Evolutionary conservation across 1,140 invertebrate species (phyloP).

Genomic region (Trissolcus basalis): DNA sequence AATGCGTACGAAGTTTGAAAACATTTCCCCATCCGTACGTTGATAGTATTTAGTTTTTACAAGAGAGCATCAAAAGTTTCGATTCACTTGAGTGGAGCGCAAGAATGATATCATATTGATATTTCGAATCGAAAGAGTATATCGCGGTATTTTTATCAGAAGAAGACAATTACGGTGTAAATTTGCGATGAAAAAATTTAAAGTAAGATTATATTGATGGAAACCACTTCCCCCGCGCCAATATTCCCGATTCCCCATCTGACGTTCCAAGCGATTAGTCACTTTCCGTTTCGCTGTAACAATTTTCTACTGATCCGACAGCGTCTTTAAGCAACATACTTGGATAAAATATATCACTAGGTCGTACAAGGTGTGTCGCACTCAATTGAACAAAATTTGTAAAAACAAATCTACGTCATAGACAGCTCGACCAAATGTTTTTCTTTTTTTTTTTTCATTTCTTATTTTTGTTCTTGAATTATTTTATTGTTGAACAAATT

Average conservation of each 20-base stretch:
- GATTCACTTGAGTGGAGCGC: constrained; percentile 45
- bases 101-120: constrained; percentile 54
- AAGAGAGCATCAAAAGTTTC: constrained; percentile 16
- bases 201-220: constrained; percentile 20
- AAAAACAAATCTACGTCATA: constrained; percentile 27
- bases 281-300: constrained; percentile 26
- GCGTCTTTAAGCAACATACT: constrained; percentile 17
- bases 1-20: constrained; percentile 35
- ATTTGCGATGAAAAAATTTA: constrained; percentile 37
- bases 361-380: constrained; percentile 42
- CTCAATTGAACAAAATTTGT: constrained; percentile 52
- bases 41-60: constrained; percentile 45
- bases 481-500: neutral
- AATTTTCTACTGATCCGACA: constrained; percentile 38
- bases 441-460: neutral
- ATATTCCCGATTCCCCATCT: neutral
- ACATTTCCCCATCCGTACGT: constrained; percentile 34
- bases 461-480: neutral
- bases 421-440: constrained; percentile 12
- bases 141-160: constrained; percentile 53
- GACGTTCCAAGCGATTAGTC: constrained; percentile 4
- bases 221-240: constrained; percentile 7
- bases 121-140: constrained; percentile 47
- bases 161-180: constrained; percentile 36
- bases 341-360: constrained; percentile 49